Evolutionary conservation across 2,797 vertebrate genomes (phyloP).

Genomic region (Lycodopsis pacificus): DNA sequence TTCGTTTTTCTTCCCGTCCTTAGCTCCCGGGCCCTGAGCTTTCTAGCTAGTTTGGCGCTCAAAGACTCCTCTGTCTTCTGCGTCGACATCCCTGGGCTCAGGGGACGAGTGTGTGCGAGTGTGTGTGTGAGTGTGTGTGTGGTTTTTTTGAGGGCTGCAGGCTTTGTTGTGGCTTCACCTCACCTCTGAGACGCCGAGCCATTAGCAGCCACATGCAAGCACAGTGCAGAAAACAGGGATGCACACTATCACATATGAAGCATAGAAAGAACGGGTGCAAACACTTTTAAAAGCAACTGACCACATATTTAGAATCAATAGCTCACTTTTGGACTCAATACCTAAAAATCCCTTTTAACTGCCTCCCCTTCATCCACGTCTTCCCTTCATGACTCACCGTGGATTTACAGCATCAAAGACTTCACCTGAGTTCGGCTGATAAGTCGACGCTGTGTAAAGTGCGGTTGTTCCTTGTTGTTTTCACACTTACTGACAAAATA

Average conservation of each 20-base stretch:
- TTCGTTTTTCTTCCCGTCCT: constrained; percentile 48
- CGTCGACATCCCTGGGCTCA: constrained; percentile 58
- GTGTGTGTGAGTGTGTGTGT: constrained; percentile 30
- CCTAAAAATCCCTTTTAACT: constrained; percentile 45
- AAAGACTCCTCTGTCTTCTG: constrained; percentile 68
- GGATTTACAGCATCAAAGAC: constrained; percentile 52
- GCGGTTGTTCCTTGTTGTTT: constrained; percentile 11
- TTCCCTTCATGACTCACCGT: constrained; percentile 30
- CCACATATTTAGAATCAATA: constrained; percentile 36
- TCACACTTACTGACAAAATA: not conserved
- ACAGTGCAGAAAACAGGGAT: constrained; percentile 14
- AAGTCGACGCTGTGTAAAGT: not conserved
- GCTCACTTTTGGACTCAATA: constrained; percentile 33
- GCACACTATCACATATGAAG: not conserved
- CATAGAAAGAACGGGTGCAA: not conserved
- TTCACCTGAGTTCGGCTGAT: constrained; percentile 45
- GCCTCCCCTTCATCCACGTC: constrained; percentile 31
- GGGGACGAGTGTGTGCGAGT: constrained; percentile 56
- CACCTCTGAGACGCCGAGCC: constrained; percentile 44
- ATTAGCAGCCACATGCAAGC: constrained; percentile 26
- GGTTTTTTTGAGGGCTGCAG: constrained; percentile 35
- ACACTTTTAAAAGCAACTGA: not conserved
- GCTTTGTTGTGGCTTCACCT: constrained; percentile 64
- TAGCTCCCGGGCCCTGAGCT: constrained; percentile 54
- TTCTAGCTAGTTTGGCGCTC: constrained; percentile 61